phyloP scores from a whole-genome alignment of 2,113 vertebrate species.

The Okapia johnstoni region DNA sequence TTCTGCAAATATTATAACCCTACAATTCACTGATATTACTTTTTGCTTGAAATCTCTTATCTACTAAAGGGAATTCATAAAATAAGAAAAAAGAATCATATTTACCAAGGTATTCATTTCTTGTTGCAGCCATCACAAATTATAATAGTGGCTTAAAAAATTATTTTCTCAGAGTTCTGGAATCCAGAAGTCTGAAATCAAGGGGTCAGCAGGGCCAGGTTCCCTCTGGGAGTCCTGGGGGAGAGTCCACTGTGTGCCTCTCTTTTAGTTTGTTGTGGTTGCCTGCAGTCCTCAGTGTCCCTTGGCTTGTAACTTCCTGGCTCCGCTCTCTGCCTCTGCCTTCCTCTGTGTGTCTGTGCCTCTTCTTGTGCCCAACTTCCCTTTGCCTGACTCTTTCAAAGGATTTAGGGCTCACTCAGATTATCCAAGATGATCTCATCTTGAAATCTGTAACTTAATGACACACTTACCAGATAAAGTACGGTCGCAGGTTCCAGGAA shows the following conservation, averaged over 20 bases:
- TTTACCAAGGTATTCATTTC: background rate
- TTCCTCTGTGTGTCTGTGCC: background rate
- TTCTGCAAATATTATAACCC: background rate
- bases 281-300: background rate
- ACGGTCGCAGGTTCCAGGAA: background rate
- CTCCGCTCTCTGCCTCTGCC: background rate
- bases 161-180: background rate
- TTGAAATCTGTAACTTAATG: background rate
- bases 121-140: background rate
- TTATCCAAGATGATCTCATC: background rate
- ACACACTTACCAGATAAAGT: background rate
- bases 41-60: background rate
- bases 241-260: background rate
- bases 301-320: background rate
- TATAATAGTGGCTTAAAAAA: background rate
- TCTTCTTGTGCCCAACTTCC: background rate
- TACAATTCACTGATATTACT: background rate
- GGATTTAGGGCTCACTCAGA: background rate
- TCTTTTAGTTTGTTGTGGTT: background rate
- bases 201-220: background rate
- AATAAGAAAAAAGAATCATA: background rate
- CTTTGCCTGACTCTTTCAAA: background rate
- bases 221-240: background rate
- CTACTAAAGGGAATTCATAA: background rate
- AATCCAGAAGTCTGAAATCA: background rate